These are phyloP conservation scores for Blastomussa wellsi DNA, from an alignment of 92 coral and sea anemone genomes.

Conservation along the genomic window DNA sequence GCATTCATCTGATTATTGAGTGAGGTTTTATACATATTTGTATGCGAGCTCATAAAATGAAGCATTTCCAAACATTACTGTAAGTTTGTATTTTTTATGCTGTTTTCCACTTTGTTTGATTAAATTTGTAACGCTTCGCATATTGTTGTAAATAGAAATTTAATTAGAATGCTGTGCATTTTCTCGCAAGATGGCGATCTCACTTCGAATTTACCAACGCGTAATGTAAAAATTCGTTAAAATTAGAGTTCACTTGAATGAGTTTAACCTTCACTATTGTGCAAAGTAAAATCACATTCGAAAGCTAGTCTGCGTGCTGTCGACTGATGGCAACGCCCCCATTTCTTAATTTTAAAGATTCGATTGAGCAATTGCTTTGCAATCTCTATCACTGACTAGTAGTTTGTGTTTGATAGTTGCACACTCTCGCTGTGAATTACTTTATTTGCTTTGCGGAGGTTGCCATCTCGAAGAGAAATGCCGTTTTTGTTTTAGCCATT, in stretches of 20 bases:
- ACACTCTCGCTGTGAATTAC: neutral
- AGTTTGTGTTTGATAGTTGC: neutral
- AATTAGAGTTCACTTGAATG: neutral
- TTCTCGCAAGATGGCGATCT: slow-evolving; percentile 4
- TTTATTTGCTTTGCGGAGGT: neutral
- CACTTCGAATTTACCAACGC: neutral
- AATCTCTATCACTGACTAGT: too few relatives aligned
- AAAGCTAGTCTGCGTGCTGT: too few relatives aligned
- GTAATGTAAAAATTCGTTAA: neutral
- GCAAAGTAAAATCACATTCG: neutral
- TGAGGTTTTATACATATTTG: slow-evolving; percentile 6
- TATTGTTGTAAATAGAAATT: slow-evolving; percentile 5
- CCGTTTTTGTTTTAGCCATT: neutral
- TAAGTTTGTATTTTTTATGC: neutral
- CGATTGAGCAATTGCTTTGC: neutral
- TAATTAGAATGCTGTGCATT: neutral
- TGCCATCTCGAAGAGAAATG: slow-evolving; percentile 13
- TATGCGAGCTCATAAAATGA: slow-evolving; percentile 33
- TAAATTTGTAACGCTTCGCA: neutral
- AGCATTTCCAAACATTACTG: slow-evolving; percentile 36
- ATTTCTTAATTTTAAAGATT: neutral
- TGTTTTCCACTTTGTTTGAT: neutral
- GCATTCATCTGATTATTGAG: neutral
- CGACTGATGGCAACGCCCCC: slow-evolving; percentile 2
- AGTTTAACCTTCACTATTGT: neutral